These are phyloP conservation scores for Aphrocallistes beatrix DNA, from an alignment of 37 sponge, comb jelly and placozoan species.

Conservation along the genomic window DNA sequence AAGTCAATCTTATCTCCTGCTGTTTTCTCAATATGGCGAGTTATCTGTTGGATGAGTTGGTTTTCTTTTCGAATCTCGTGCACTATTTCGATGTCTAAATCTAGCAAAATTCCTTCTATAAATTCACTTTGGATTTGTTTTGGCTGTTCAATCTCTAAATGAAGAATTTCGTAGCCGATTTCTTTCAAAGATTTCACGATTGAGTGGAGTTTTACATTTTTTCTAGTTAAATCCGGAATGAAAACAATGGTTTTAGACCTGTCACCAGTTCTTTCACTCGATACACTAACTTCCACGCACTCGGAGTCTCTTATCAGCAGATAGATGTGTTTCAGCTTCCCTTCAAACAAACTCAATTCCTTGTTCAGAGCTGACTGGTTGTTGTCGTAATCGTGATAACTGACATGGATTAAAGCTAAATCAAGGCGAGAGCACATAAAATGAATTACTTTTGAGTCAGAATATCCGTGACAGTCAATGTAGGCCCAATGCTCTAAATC, in stretches of 20 bases:
- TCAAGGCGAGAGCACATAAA: background rate
- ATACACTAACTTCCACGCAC: no score
- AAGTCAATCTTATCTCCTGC: background rate
- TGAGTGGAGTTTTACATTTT: background rate
- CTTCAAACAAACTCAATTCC: no score
- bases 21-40: background rate
- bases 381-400: background rate
- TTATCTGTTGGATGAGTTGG: background rate
- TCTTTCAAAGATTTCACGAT: background rate
- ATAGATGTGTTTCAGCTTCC: no score
- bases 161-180: background rate
- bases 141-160: background rate
- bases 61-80: background rate
- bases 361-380: no score
- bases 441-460: background rate
- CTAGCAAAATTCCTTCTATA: background rate
- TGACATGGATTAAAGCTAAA: background rate
- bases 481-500: background rate
- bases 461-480: background rate
- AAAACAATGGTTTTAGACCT: no score
- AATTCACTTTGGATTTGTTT: background rate
- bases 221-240: background rate
- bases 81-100: background rate
- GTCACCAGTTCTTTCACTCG: no score
- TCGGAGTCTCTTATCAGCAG: no score